Conservation (phyloP, 2,113 vertebrate genomes). For the Oreochromis tanganicae region DNA sequence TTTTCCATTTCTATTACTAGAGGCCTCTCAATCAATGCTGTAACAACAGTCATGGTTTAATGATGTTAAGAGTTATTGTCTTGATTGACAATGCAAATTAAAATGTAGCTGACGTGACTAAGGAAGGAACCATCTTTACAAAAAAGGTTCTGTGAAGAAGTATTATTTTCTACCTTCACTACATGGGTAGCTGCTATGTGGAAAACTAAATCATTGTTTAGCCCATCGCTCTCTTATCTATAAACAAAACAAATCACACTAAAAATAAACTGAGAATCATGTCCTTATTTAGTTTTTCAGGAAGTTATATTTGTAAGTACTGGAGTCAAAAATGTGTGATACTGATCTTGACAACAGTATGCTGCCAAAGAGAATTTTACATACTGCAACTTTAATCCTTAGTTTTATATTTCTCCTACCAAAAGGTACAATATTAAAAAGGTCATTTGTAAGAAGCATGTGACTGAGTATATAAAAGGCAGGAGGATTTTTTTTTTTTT, state of each 20-base stretch:
- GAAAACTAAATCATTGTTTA: background rate
- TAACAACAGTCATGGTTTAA: background rate
- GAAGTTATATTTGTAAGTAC: background rate
- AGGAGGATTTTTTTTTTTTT: background rate
- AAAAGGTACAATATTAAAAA: background rate
- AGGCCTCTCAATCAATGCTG: background rate
- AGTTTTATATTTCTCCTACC: background rate
- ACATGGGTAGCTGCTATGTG: background rate
- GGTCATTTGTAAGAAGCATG: background rate
- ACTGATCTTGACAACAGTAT: background rate
- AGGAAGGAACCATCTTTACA: background rate
- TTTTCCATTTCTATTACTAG: background rate
- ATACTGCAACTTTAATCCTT: background rate
- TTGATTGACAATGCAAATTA: background rate
- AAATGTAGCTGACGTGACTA: background rate
- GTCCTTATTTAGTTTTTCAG: background rate
- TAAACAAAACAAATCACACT: background rate
- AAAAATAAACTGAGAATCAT: background rate
- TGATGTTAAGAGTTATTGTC: background rate
- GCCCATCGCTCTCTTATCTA: background rate
- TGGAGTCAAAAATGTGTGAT: background rate
- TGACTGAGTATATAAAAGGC: background rate
- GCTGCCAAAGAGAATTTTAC: background rate
- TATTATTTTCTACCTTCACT: background rate
- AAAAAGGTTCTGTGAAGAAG: background rate